These are phyloP conservation scores for Lumbricus terrestris DNA, from an alignment of 2,888 invertebrate genomes.

Conservation along the genomic window DNA sequence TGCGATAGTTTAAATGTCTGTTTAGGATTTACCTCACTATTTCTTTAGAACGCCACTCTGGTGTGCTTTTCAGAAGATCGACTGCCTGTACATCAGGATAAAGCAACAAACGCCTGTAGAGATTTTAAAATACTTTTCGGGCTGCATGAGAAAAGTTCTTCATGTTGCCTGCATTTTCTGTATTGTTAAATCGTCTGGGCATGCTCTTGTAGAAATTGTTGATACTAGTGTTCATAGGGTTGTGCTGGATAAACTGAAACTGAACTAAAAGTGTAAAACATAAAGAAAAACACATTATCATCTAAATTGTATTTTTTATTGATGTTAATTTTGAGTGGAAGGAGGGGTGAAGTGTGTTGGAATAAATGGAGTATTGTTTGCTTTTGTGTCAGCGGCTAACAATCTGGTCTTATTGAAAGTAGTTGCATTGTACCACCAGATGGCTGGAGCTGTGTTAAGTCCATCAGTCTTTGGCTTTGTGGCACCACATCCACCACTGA, in stretches of 20 bases:
- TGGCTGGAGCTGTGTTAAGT: not conserved
- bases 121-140: no score
- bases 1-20: no score
- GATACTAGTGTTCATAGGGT: no score
- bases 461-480: not conserved
- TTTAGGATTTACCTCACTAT: no score
- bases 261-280: not conserved
- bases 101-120: no score
- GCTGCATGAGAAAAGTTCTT: no score
- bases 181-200: no score
- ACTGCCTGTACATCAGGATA: no score
- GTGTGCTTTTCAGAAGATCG: no score
- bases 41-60: no score
- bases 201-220: no score
- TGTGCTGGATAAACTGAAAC: not conserved
- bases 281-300: not conserved
- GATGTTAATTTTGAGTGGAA: not conserved
- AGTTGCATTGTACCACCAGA: not conserved
- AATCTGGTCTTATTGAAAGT: not conserved
- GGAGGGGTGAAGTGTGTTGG: not conserved
- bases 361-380: not conserved
- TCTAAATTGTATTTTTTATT: not conserved
- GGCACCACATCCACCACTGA: conserved; percentile 3
- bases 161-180: no score
- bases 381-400: not conserved